These are phyloP conservation scores for Parus major DNA, from an alignment of 2,113 vertebrate genomes.

Conservation along the genomic window DNA sequence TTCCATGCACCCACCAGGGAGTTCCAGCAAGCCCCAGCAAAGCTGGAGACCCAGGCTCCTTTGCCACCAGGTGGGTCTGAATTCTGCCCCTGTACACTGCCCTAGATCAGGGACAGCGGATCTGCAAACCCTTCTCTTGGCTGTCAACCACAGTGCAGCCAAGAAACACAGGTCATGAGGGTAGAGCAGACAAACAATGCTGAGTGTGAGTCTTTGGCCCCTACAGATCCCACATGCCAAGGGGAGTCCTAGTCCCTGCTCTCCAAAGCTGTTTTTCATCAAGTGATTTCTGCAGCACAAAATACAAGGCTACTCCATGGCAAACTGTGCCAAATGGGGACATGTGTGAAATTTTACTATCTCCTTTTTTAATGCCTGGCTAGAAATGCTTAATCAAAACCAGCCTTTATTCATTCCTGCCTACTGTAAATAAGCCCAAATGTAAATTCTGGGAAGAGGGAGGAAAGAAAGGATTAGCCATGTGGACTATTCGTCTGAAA, in stretches of 20 bases:
- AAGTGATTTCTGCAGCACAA: neutral
- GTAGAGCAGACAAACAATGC: neutral
- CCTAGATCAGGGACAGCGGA: neutral
- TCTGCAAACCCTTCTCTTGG: neutral
- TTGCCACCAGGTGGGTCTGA: neutral
- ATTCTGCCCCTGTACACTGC: neutral
- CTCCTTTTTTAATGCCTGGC: neutral
- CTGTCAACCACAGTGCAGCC: fast-evolving
- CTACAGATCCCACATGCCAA: neutral
- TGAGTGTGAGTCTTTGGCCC: neutral
- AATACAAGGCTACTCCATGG: neutral
- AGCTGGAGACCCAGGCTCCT: neutral
- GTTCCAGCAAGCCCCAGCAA: neutral
- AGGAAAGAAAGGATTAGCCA: conserved; percentile 16
- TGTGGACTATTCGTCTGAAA: neutral
- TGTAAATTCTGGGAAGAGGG: neutral
- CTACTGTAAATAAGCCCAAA: neutral
- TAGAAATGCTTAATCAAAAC: neutral
- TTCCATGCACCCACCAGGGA: fast-evolving
- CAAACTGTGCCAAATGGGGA: neutral
- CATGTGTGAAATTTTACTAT: neutral
- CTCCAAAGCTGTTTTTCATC: neutral
- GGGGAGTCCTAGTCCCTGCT: neutral
- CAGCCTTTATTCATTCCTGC: neutral
- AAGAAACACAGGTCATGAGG: neutral